Percentiles rank a stretch among this genome's conserved stretches.
phyloP scores from a whole-genome alignment of 2,113 vertebrate genomes.

The Apus apus region DNA sequence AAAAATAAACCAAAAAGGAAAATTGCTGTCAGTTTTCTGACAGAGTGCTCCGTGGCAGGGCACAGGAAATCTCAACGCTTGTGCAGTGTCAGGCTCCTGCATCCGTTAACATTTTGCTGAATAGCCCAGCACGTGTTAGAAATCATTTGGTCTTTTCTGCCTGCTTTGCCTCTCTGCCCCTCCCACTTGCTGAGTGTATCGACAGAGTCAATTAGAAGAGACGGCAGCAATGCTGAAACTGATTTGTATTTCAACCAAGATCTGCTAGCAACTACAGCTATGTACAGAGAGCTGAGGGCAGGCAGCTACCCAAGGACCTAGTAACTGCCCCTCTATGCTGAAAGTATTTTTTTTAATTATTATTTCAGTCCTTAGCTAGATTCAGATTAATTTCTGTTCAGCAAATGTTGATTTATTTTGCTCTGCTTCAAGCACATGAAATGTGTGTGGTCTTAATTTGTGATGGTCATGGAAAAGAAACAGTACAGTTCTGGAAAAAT shows the following conservation, averaged over 20 bases:
- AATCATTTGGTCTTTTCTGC: not conserved
- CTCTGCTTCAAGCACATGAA: not conserved
- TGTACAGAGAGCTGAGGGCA: not conserved
- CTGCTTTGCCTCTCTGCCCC: not conserved
- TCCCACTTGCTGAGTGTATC: not conserved
- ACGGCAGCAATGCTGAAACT: slow-evolving; percentile 5
- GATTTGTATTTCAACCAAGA: slow-evolving; percentile 43
- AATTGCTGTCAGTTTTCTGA: not conserved
- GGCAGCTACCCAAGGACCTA: not conserved
- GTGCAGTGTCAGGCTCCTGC: not conserved
- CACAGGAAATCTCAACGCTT: not conserved
- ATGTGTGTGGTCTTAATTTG: not conserved
- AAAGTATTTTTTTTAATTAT: not conserved
- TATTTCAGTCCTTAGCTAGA: not conserved
- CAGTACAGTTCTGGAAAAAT: not conserved
- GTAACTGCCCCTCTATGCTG: not conserved
- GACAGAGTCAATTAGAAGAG: slow-evolving; percentile 17
- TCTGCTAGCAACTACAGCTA: not conserved
- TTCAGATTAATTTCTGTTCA: not conserved
- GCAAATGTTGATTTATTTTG: not conserved
- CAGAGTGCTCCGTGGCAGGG: not conserved
- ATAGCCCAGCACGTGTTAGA: not conserved
- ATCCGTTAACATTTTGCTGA: not conserved
- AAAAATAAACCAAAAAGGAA: not conserved
- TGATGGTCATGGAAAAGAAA: not conserved